A percentile compares a stretch with the other conserved stretches of the same genome.
Conservation (phyloP, 2,797 vertebrate species). For the Sorex maritimensis region DNA sequence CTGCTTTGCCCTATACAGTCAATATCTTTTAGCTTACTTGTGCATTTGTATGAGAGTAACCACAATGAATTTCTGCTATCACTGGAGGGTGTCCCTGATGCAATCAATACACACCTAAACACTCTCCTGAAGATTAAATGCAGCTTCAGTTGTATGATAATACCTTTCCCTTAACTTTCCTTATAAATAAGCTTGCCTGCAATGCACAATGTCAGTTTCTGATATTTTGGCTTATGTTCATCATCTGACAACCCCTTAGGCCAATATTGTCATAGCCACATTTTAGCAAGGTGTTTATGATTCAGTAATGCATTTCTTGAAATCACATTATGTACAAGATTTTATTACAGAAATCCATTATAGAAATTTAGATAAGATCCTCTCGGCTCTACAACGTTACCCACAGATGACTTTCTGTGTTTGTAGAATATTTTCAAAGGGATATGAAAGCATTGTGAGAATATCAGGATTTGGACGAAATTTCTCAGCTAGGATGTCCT, state of each 20-base stretch:
- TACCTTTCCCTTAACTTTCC: constrained; percentile 78
- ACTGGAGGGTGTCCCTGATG: constrained; percentile 58
- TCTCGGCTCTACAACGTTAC: constrained; percentile 55
- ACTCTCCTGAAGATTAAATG: constrained; percentile 66
- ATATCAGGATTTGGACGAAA: constrained; percentile 18
- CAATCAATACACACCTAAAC: constrained; percentile 73
- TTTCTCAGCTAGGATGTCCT: constrained; percentile 42
- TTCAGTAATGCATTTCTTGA: constrained; percentile 75
- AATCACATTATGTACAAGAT: constrained; percentile 61
- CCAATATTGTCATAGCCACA: constrained; percentile 36
- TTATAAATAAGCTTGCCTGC: constrained; percentile 79
- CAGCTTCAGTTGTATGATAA: constrained; percentile 72
- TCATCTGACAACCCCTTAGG: constrained; percentile 70
- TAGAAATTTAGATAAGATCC: constrained; percentile 69
- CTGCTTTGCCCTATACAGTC: background rate
- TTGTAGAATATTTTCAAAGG: constrained; percentile 45
- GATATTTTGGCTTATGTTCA: constrained; percentile 76
- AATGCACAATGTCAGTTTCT: constrained; percentile 64
- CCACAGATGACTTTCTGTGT: constrained; percentile 48
- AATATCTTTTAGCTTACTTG: constrained; percentile 27
- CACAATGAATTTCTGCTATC: constrained; percentile 68
- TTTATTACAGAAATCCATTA: constrained; percentile 68
- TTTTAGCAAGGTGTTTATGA: constrained; percentile 80
- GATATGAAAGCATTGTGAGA: constrained; percentile 52
- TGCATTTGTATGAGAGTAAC: constrained; percentile 44